Base-by-base conservation (phyloP, 2,113 vertebrate species). In the Larimichthys polyactis region DNA sequence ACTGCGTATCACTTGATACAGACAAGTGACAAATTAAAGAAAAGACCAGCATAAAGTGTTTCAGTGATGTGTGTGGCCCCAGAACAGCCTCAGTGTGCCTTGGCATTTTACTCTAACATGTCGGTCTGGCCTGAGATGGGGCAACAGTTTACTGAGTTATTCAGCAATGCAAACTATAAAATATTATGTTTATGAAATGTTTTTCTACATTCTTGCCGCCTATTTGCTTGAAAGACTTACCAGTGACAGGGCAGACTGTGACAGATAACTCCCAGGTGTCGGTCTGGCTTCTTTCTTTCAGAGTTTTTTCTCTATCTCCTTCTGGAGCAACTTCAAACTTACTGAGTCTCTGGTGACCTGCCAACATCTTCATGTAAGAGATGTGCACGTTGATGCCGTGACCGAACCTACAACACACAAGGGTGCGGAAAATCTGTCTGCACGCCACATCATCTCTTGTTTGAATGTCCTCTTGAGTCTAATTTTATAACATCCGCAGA, bases 311-410 rank as follows among this genome's bases (percentile, higher is more conserved):
- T 32, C 93, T 32, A 94, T 94, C 92, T 95, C 90, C 82, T 93
- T 85, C 68, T 90, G 71, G 69, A 96, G 85, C 20, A 95, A 74
- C 78, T 81, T 90, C 63, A 93, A 20, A 8, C 2, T 74, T 63
- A 10, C 51, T 57, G 5, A 71, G 71, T 15, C 59, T 65, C 82
- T 96, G 93, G 77, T 95, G 85, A 29, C 92, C 89, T 0, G 75
- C 90, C 92, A 95, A 94, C 48, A 94, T 87, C 74, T 95, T 96
- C 94, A 94, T 92, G 76, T 94, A 95, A 66, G 91, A 94, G 79
- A 96, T 92, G 79, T 96, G 95, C 64, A 95, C 4, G 0, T 82
- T 94, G 75, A 96, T 96, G 66, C 92, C 95, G 81, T 91, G 95
- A 43, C 94, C 89, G 40, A 94, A 95, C 79, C 95, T 96, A 9